Base-by-base conservation (phyloP, 92 coral and sea anemone species). In the Diadumene lineata region DNA sequence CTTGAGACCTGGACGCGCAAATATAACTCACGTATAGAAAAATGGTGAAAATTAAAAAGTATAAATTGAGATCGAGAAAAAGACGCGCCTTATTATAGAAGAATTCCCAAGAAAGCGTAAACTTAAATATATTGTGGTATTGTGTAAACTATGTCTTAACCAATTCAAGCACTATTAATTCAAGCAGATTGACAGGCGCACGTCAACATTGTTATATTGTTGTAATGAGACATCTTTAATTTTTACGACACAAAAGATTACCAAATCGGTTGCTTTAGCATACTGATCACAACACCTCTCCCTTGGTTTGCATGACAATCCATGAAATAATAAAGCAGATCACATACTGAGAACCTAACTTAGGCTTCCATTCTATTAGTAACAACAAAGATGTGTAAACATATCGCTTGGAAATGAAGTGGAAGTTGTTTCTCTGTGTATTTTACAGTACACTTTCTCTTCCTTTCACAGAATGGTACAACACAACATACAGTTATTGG, bases 391-490 rank as follows among this genome's bases (percentile, higher is more conserved):
- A 61, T 61, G 56, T 31, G 77, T 56, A 56, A 72, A 72, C 66
- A 31, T 50, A 32, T 31, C 53, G 60, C 2, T 72, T 53, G 7
- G 64, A 43, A 31, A 85, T 85, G 89, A 79, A 48, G 81, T 58
- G 78, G 60, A 70, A 74, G 33, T 13, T 85, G 26, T 79, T 85
- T 44, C 73, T 84, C 1, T 84, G 78, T 50, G 30, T 88, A 6
- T 58, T 91, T 66, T 66, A 82, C 31, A 82, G 86, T 11, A 71
- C 87, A 4, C 76, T 91, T 32, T 91, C 92, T 55, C 68, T 88
- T 62, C 88, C 86, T 56, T 77, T 76, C 8, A 77, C 87, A 50
- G 86, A 91, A 70, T 96, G 97, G 99, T 92, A 88, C 84, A 85
- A 67, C 34, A 82, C 61, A 24, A 62, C 97, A 0, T 69, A 68